Conservation (phyloP, 2,113 vertebrate genomes). For the Phylloscopus trochiloides region DNA sequence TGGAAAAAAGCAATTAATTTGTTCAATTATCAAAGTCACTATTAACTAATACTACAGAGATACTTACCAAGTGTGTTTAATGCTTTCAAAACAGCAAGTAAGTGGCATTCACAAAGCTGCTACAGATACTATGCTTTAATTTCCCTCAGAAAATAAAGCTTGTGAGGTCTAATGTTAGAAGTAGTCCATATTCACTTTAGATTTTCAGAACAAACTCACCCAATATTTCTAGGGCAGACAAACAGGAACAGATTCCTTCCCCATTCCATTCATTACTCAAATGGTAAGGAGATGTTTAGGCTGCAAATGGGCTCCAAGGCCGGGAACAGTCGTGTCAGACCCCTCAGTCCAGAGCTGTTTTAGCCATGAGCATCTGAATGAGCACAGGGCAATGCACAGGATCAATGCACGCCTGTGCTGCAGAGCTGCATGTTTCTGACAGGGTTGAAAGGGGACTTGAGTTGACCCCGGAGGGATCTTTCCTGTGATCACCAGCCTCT, state of each 20-base stretch:
- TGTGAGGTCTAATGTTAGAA: not conserved
- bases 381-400: too few species aligned
- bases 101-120: not conserved
- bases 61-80: not conserved
- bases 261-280: not conserved
- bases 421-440: fast-evolving
- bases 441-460: not conserved
- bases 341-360: not conserved
- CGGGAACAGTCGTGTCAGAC: fast-evolving
- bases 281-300: not conserved
- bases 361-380: not conserved
- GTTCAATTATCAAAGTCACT: not conserved
- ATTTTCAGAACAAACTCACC: not conserved
- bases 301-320: not conserved
- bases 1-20: not conserved
- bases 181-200: not conserved
- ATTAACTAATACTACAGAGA: not conserved
- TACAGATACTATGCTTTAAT: fast-evolving
- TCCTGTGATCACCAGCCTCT: fast-evolving
- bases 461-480: not conserved
- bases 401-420: not conserved
- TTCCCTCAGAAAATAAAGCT: not conserved
- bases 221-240: not conserved
- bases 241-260: not conserved
- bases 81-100: not conserved